Conservation (phyloP, 1,140 invertebrate species). For the Drosophila novamexicana region DNA sequence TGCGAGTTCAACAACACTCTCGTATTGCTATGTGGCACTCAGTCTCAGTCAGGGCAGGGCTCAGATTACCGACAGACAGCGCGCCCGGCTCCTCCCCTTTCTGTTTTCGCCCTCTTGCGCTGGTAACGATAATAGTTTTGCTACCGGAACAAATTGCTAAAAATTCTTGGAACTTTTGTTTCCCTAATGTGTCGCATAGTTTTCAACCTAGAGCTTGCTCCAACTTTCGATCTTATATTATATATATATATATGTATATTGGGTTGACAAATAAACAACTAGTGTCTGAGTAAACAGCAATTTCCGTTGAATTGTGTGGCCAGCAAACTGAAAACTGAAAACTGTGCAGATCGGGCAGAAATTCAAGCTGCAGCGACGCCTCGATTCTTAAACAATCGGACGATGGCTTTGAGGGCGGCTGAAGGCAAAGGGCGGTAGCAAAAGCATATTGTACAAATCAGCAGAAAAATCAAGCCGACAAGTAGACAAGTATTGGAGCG, state of each 20-base stretch:
- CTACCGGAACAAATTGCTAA: slow-evolving; percentile 77
- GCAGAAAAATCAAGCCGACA: slow-evolving; percentile 61
- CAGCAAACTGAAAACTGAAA: slow-evolving; percentile 40
- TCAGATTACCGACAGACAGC: slow-evolving; percentile 26
- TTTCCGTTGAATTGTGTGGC: slow-evolving; percentile 66
- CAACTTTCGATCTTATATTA: slow-evolving; percentile 11
- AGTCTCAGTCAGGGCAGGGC: slow-evolving; percentile 7
- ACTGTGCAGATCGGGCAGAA: slow-evolving; percentile 69
- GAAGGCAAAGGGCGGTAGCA: slow-evolving; percentile 12
- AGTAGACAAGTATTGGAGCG: not conserved
- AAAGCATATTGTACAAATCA: slow-evolving; percentile 76
- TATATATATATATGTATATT: slow-evolving; percentile 18
- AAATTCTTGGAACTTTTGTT: slow-evolving; percentile 60
- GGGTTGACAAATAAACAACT: slow-evolving; percentile 55
- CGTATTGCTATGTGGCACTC: slow-evolving; percentile 1
- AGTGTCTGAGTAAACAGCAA: slow-evolving; percentile 44
- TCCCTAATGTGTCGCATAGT: slow-evolving; percentile 46
- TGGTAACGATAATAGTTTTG: slow-evolving; percentile 32
- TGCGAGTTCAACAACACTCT: slow-evolving; percentile 67
- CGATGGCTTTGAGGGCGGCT: slow-evolving; percentile 45
- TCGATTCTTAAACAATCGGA: slow-evolving; percentile 77
- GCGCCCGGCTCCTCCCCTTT: not conserved
- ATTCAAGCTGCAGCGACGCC: slow-evolving; percentile 76
- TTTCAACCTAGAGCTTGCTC: slow-evolving; percentile 24
- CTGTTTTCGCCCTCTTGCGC: not conserved